Percentiles rank a stretch among this genome's conserved stretches.
Evolutionary conservation across 2,888 invertebrate genomes (phyloP).

Genomic region (Trisateles emortualis): DNA sequence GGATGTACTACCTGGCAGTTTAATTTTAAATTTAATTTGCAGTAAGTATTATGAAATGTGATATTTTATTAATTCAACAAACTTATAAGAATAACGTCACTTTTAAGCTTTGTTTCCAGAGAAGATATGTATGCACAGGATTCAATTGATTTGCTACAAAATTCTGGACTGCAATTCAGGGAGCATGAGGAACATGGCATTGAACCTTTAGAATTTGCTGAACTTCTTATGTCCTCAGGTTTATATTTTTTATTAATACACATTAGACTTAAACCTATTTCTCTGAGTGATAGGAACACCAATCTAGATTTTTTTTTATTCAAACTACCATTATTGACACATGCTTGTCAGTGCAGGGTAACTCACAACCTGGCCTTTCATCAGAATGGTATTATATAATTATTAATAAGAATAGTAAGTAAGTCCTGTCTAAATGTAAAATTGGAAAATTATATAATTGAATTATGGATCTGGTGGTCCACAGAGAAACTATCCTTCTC

Average conservation of each 20-base stretch:
- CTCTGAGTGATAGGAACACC: no score
- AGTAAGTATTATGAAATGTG: conserved; percentile 87
- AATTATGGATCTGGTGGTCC: no score
- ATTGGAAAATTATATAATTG: no score
- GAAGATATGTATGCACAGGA: conserved; percentile 99
- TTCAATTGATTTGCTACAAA: conserved; percentile 98
- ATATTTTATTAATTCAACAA: conserved; percentile 3
- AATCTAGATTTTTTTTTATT: no score
- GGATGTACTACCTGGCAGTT: conserved; percentile 99
- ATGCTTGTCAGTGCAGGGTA: no score
- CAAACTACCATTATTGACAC: no score
- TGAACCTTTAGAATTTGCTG: conserved; percentile 98
- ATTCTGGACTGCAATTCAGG: conserved; percentile 98
- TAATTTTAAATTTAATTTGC: conserved; percentile 99
- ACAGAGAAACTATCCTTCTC: no score
- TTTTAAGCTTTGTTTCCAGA: conserved; percentile 77
- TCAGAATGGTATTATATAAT: no score
- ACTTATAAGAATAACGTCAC: conserved; percentile 22
- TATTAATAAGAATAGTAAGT: no score
- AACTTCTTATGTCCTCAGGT: conserved; percentile 99
- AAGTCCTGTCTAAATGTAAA: no score
- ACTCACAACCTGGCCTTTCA: no score
- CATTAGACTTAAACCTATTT: no score
- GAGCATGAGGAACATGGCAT: conserved; percentile 99
- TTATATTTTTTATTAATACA: conserved; percentile 18